phyloP scores from a whole-genome alignment of 1,140 invertebrate genomes.

The Macrocentrus cingulum region DNA sequence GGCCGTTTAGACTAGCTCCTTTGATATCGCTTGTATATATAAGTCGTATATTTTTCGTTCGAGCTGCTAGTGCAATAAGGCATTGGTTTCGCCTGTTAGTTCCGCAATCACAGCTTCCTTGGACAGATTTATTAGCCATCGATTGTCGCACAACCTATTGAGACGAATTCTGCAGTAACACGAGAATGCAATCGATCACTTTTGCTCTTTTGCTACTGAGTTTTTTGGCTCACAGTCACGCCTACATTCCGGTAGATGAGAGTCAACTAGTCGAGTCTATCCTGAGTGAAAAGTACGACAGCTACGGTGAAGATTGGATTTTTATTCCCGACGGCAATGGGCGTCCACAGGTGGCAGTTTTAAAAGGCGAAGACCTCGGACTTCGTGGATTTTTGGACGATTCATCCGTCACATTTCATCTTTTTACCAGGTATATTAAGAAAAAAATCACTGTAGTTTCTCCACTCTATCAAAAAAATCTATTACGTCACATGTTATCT shows the following conservation, averaged over 20 bases:
- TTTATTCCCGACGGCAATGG: slow-evolving; percentile 67
- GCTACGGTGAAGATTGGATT: slow-evolving; percentile 66
- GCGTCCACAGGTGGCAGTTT: slow-evolving; percentile 60
- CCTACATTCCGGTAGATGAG: background rate
- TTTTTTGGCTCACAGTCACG: background rate
- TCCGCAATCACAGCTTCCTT: slow-evolving; percentile 4
- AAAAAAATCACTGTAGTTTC: slow-evolving; percentile 14
- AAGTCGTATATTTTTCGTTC: slow-evolving; percentile 29
- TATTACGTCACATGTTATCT: background rate
- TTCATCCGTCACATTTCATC: slow-evolving; percentile 42
- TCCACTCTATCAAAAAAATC: background rate
- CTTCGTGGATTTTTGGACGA: slow-evolving; percentile 39
- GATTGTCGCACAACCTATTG: background rate
- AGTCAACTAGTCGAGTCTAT: slow-evolving; percentile 31
- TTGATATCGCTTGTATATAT: slow-evolving; percentile 45
- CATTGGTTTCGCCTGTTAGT: slow-evolving; percentile 8
- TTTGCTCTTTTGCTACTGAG: slow-evolving; percentile 2
- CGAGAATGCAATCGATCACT: background rate
- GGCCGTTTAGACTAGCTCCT: slow-evolving; percentile 30
- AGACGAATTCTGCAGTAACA: background rate
- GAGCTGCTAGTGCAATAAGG: slow-evolving; percentile 5
- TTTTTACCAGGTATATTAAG: slow-evolving; percentile 50
- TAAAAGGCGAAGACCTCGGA: slow-evolving; percentile 42
- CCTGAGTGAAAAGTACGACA: slow-evolving; percentile 47
- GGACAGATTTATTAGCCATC: background rate